These are phyloP conservation scores for Leistus spinibarbis DNA, from an alignment of 2,888 invertebrate species.

Conservation along the genomic window DNA sequence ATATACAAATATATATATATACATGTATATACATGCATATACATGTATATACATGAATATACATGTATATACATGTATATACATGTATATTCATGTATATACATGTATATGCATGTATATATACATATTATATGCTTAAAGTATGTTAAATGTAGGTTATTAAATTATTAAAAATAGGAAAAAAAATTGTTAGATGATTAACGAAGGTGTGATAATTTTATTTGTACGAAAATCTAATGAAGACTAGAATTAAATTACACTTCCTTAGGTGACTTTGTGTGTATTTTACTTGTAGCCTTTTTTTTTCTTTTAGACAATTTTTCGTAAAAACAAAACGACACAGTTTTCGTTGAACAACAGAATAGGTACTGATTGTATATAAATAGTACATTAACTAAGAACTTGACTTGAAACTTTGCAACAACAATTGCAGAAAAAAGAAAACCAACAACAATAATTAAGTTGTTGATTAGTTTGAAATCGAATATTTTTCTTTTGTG, in stretches of 20 bases:
- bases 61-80: too few relatives aligned
- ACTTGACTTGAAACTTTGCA: background rate
- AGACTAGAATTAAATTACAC: background rate
- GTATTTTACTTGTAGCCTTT: too few relatives aligned
- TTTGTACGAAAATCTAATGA: background rate
- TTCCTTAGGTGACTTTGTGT: too few relatives aligned
- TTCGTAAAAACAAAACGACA: background rate
- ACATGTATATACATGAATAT: background rate
- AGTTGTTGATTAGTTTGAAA: background rate
- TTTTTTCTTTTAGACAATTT: background rate
- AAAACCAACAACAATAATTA: background rate
- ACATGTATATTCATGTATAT: too few relatives aligned
- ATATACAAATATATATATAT: too few relatives aligned
- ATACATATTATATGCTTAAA: constrained; percentile 32
- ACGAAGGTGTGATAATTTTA: background rate
- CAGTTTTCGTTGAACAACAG: background rate
- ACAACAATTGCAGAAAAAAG: background rate
- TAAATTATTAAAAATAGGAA: constrained; percentile 44
- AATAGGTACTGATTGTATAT: constrained; percentile 5
- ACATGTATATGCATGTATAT: too few relatives aligned
- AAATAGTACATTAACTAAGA: background rate
- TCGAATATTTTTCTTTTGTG: background rate
- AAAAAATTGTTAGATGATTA: constrained; percentile 18
- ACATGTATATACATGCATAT: too few relatives aligned
- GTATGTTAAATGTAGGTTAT: constrained; percentile 46